Evolutionary conservation across 1,140 invertebrate species (phyloP).

Genomic region (Acromyrmex heyeri): DNA sequence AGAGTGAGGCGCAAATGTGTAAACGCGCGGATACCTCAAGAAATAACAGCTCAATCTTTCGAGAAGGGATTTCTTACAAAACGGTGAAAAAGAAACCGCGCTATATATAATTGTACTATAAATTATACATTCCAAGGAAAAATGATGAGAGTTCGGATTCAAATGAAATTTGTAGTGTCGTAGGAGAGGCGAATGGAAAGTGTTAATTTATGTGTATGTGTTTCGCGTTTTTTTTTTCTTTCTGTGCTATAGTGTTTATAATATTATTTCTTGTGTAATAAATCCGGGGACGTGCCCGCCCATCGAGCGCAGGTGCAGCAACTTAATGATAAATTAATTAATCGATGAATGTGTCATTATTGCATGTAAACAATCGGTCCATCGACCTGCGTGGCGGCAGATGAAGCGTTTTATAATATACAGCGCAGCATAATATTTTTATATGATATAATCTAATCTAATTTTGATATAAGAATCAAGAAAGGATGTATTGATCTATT

Average conservation of each 20-base stretch:
- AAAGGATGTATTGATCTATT: slow-evolving; percentile 75
- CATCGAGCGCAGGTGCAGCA: slow-evolving; percentile 74
- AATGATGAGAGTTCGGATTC: slow-evolving; percentile 27
- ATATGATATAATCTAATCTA: slow-evolving; percentile 75
- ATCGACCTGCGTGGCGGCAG: slow-evolving; percentile 54
- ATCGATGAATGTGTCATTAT: slow-evolving; percentile 56
- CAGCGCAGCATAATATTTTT: slow-evolving; percentile 84
- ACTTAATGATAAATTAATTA: slow-evolving; percentile 72
- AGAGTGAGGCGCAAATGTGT: slow-evolving; percentile 20
- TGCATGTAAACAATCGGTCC: slow-evolving; percentile 46
- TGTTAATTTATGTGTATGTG: slow-evolving; percentile 63
- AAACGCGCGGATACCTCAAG: slow-evolving; percentile 21
- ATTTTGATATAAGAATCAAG: slow-evolving; percentile 75
- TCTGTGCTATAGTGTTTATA: slow-evolving; percentile 46
- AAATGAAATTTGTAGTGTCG: slow-evolving; percentile 48
- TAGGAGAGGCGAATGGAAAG: slow-evolving; percentile 38
- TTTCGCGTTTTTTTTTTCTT: slow-evolving; percentile 53
- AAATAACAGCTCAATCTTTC: slow-evolving; percentile 16
- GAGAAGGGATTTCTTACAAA: slow-evolving; percentile 17
- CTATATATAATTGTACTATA: slow-evolving; percentile 63
- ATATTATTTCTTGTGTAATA: slow-evolving; percentile 31
- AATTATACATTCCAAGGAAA: slow-evolving; percentile 59
- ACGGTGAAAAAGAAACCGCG: slow-evolving; percentile 11
- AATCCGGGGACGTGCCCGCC: slow-evolving; percentile 78
- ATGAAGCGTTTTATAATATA: slow-evolving; percentile 81